These are phyloP conservation scores for Myrmophylax atrothorax DNA, from an alignment of 2,113 vertebrate species.

Conservation along the genomic window DNA sequence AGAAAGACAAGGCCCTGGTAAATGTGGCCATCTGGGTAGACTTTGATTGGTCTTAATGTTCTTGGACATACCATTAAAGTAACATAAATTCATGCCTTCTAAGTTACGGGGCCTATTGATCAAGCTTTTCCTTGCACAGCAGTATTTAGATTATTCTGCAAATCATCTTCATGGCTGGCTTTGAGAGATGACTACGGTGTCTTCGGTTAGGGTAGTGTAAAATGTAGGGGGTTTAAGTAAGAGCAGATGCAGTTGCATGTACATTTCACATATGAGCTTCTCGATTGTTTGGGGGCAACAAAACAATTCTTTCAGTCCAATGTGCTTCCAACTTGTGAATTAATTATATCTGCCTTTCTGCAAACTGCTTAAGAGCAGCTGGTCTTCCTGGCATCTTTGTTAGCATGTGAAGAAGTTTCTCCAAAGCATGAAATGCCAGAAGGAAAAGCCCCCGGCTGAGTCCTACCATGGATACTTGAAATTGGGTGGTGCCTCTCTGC, in stretches of 20 bases:
- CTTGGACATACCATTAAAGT: constrained; percentile 1
- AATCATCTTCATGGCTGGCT: constrained; percentile 46
- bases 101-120: constrained; percentile 36
- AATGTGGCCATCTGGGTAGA: not conserved
- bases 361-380: constrained; percentile 33
- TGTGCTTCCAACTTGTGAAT: constrained; percentile 46
- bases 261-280: constrained; percentile 8
- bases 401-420: constrained; percentile 30
- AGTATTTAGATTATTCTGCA: constrained; percentile 58
- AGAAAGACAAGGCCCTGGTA: not conserved
- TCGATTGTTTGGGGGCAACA: constrained; percentile 8
- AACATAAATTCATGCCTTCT: not conserved
- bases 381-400: constrained; percentile 39
- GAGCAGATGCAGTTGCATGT: not conserved
- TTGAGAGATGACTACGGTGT: not conserved
- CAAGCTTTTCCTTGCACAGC: constrained; percentile 35
- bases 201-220: not conserved
- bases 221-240: not conserved
- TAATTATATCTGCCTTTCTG: constrained; percentile 34
- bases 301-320: constrained; percentile 24
- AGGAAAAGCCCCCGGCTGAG: not conserved
- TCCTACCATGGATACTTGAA: rapidly evolving
- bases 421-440: not conserved
- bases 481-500: not conserved
- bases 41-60: constrained; percentile 12